A percentile compares a stretch with the other conserved stretches of the same genome.
These are phyloP conservation scores for Littorina saxatilis DNA, from an alignment of 1,140 invertebrate species.

Conservation along the genomic window DNA sequence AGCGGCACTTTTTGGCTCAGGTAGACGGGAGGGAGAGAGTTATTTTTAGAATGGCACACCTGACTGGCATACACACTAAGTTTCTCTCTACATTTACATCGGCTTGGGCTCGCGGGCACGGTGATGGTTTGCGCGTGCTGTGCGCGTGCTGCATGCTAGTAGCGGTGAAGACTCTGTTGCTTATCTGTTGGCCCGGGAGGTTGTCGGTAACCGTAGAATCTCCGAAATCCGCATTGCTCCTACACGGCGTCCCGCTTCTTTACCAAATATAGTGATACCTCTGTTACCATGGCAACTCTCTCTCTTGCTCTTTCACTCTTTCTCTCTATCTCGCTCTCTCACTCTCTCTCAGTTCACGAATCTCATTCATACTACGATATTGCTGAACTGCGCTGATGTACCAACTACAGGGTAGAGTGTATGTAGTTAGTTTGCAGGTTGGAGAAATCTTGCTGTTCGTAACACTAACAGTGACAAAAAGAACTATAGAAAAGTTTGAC, in stretches of 20 bases:
- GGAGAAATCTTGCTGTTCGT: too few relatives aligned
- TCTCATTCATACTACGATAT: background rate
- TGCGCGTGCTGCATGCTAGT: background rate
- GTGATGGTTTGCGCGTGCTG: background rate
- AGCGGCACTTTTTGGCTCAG: too few relatives aligned
- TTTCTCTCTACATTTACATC: background rate
- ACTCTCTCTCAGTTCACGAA: background rate
- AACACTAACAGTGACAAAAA: too few relatives aligned
- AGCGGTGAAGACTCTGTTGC: slow-evolving; percentile 17
- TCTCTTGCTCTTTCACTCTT: slow-evolving; percentile 21
- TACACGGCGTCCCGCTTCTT: slow-evolving; percentile 7
- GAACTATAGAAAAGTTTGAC: too few relatives aligned
- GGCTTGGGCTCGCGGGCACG: background rate
- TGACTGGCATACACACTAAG: too few relatives aligned
- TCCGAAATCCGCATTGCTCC: background rate
- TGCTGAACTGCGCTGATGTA: too few relatives aligned
- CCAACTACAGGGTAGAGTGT: too few relatives aligned
- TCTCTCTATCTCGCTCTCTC: slow-evolving; percentile 23
- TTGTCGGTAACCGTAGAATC: background rate
- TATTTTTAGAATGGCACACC: too few relatives aligned
- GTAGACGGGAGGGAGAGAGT: too few relatives aligned
- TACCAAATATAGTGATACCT: slow-evolving; percentile 35
- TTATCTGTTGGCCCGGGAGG: slow-evolving; percentile 41
- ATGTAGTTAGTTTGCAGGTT: too few relatives aligned
- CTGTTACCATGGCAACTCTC: slow-evolving; percentile 5